phyloP scores from a whole-genome alignment of 2,113 vertebrate species.

The Dolichallabes microphthalmus region DNA sequence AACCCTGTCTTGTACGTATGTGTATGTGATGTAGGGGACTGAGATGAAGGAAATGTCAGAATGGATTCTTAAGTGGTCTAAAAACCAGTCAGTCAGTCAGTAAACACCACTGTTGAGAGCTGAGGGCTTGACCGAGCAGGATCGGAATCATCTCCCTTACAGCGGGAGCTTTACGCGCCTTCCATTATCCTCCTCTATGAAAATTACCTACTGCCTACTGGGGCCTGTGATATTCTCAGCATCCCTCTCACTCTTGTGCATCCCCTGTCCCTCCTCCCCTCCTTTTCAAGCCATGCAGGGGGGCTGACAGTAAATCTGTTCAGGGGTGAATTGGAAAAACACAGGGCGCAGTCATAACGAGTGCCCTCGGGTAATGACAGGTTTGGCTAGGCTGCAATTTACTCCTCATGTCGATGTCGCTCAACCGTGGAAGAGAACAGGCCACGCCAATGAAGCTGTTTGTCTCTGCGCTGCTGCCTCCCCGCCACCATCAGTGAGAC shows the following conservation, averaged over 20 bases:
- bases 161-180: constrained; percentile 56
- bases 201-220: constrained; percentile 67
- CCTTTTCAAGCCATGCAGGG: constrained; percentile 53
- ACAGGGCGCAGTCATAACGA: constrained; percentile 60
- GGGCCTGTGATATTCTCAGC: constrained; percentile 70
- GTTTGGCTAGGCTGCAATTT: constrained; percentile 68
- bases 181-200: constrained; percentile 68
- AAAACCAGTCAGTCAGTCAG: constrained; percentile 57
- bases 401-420: constrained; percentile 57
- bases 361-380: constrained; percentile 72
- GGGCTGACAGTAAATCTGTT: constrained; percentile 56
- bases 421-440: constrained; percentile 49
- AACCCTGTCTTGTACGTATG: too few species aligned
- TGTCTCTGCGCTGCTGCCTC: constrained; percentile 34
- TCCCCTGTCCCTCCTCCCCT: constrained; percentile 54
- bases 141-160: constrained; percentile 63
- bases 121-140: constrained; percentile 32
- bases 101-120: constrained; percentile 58
- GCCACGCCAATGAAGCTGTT: constrained; percentile 57
- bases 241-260: constrained; percentile 47
- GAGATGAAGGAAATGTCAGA: background rate
- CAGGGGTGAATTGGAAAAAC: constrained; percentile 60
- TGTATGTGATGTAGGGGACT: background rate
- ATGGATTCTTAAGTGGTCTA: constrained; percentile 22
- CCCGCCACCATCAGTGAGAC: constrained; percentile 34